Conservation (phyloP, 2,113 vertebrate genomes). For the Mus spicilegus region DNA sequence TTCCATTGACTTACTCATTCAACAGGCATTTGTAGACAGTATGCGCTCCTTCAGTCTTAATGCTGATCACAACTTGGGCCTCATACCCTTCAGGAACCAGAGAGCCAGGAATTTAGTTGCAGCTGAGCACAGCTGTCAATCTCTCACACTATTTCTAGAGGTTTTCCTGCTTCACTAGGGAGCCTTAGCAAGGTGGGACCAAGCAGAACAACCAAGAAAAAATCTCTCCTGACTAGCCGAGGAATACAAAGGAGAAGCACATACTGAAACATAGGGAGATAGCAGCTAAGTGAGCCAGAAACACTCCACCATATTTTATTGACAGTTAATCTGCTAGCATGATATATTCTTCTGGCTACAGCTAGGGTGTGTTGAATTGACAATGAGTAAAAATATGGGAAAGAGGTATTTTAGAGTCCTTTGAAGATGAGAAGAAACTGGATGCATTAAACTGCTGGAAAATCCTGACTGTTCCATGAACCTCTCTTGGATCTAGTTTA, state of each 20-base stretch:
- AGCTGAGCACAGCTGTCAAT: background rate
- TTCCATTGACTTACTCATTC: background rate
- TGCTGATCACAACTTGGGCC: background rate
- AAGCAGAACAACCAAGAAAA: background rate
- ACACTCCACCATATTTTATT: fast-evolving
- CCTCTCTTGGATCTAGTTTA: background rate
- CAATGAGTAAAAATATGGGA: background rate
- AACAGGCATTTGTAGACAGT: background rate
- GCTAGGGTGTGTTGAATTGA: background rate
- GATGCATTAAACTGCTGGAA: background rate
- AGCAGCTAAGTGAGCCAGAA: background rate
- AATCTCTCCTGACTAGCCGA: fast-evolving
- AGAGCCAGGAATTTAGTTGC: background rate
- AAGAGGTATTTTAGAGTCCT: background rate
- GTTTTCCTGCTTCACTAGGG: background rate
- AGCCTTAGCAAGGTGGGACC: no score
- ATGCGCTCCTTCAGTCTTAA: fast-evolving
- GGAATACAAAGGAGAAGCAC: background rate
- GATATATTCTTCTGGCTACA: background rate
- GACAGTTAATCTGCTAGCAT: background rate
- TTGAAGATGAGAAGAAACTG: background rate
- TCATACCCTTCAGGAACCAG: fast-evolving
- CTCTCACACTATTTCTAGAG: background rate
- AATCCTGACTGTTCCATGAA: background rate
- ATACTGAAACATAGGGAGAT: fast-evolving